Evolutionary conservation across 2,888 invertebrate species (phyloP).

Genomic region (Caenorhabditis sp.): DNA sequence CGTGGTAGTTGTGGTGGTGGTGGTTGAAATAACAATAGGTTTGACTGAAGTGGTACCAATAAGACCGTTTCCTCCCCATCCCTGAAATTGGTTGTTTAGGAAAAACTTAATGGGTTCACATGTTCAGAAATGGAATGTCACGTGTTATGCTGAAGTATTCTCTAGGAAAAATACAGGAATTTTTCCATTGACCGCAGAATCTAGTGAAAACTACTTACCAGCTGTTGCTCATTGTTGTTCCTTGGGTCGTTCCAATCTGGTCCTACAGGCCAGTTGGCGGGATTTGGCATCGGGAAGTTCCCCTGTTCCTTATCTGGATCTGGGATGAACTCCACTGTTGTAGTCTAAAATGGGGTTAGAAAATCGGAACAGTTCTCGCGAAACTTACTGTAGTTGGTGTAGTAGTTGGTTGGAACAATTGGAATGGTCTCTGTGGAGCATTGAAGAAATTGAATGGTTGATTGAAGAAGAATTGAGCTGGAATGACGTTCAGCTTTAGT

Average conservation of each 20-base stretch:
- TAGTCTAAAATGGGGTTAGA: conserved; percentile 39
- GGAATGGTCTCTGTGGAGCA: conserved; percentile 51
- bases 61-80: conserved; percentile 64
- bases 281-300: conserved; percentile 69
- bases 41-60: conserved; percentile 43
- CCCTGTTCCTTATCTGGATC: conserved; percentile 68
- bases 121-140: neutral
- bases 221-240: conserved; percentile 61
- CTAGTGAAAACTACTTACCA: conserved; percentile 23
- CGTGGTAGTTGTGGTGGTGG: conserved; percentile 27
- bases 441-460: conserved; percentile 59
- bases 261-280: conserved; percentile 68
- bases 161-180: neutral
- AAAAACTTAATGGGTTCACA: neutral
- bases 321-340: conserved; percentile 59
- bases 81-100: conserved; percentile 40
- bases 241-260: conserved; percentile 73
- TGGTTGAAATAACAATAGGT: conserved; percentile 32
- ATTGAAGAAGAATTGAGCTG: conserved; percentile 65
- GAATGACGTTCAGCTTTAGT: neutral
- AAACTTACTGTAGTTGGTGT: conserved; percentile 24
- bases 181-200: too few relatives aligned
- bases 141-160: neutral
- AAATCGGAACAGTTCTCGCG: neutral
- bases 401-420: conserved; percentile 39